A percentile compares a stretch with the other conserved stretches of the same genome.
These are phyloP conservation scores for Iguana delicatissima DNA, from an alignment of 2,797 vertebrate species.

Conservation along the genomic window DNA sequence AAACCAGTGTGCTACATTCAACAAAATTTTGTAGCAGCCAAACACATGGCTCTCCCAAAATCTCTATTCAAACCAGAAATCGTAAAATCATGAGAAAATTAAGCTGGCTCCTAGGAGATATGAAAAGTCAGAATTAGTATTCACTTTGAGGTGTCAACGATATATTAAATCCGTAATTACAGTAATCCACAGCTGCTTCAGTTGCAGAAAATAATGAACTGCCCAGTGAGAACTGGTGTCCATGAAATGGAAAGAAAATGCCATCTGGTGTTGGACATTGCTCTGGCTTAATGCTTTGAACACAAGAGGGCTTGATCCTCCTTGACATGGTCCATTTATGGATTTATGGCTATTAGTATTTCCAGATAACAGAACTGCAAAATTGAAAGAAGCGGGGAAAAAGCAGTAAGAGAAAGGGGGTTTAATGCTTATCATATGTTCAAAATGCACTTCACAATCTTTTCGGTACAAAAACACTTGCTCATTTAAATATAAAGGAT, in stretches of 20 bases:
- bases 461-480: slow-evolving; percentile 38
- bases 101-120: slow-evolving; percentile 68
- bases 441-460: slow-evolving; percentile 32
- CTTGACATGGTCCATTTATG: neutral
- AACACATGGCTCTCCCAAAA: slow-evolving; percentile 55
- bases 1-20: neutral
- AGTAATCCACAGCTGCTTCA: slow-evolving; percentile 75
- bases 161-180: slow-evolving; percentile 74
- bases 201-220: slow-evolving; percentile 67
- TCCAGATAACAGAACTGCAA: slow-evolving; percentile 16
- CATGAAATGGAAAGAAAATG: slow-evolving; percentile 57
- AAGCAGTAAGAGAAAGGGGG: slow-evolving; percentile 17
- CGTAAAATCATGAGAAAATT: slow-evolving; percentile 65
- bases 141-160: slow-evolving; percentile 64
- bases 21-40: slow-evolving; percentile 17
- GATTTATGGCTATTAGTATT: slow-evolving; percentile 45
- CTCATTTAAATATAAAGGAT: slow-evolving; percentile 34
- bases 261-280: slow-evolving; percentile 52
- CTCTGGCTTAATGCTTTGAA: slow-evolving; percentile 43
- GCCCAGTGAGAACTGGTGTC: slow-evolving; percentile 62
- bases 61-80: slow-evolving; percentile 59
- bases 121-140: slow-evolving; percentile 71
- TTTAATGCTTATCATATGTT: neutral
- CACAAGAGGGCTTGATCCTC: slow-evolving; percentile 7
- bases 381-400: neutral